Conservation (phyloP, 2,113 vertebrate species). For the Stegostoma tigrinum region DNA sequence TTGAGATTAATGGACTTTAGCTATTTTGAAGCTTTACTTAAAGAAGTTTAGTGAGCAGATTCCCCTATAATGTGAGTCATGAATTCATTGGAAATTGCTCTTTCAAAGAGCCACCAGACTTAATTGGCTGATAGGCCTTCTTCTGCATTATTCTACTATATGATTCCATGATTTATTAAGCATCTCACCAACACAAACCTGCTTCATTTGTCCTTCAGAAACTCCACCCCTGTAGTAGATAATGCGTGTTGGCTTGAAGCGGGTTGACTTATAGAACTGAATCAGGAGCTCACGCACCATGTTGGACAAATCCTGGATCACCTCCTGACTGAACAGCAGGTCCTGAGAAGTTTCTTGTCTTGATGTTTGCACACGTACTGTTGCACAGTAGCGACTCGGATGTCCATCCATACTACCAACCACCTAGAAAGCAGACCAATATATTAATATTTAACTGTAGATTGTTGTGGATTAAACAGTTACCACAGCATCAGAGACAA, state of each 20-base stretch:
- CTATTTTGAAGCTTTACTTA: no score
- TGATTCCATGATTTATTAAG: neutral
- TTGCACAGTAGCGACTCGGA: slow-evolving; percentile 94
- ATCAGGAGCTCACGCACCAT: slow-evolving; percentile 95
- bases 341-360: slow-evolving; percentile 92
- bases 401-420: slow-evolving; percentile 98
- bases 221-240: slow-evolving; percentile 97
- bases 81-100: neutral
- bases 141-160: neutral
- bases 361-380: slow-evolving; percentile 89
- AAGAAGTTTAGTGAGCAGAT: no score
- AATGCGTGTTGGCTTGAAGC: slow-evolving; percentile 95
- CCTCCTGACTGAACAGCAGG: slow-evolving; percentile 91
- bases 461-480: neutral
- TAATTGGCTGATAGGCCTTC: neutral
- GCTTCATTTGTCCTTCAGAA: slow-evolving; percentile 97
- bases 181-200: slow-evolving; percentile 57
- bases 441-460: neutral
- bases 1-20: no score
- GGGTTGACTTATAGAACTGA: slow-evolving; percentile 97
- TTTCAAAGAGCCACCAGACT: neutral
- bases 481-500: neutral
- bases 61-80: no score
- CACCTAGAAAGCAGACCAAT: slow-evolving; percentile 49
- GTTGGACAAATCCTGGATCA: slow-evolving; percentile 93